Evolutionary conservation across 2,888 invertebrate genomes (phyloP).

Genomic region (Thysanoteuthis rhombus): DNA sequence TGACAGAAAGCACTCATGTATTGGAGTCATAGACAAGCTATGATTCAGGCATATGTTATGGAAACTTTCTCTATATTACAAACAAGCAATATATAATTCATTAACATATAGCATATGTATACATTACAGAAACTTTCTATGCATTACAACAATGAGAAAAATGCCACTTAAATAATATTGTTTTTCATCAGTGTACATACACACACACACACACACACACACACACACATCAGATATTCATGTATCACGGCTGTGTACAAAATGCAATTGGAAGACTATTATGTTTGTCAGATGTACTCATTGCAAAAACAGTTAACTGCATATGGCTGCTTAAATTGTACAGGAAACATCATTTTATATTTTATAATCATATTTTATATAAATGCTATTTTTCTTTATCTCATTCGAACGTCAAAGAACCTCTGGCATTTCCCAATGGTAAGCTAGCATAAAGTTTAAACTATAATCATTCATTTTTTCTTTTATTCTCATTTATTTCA

Average conservation of each 20-base stretch:
- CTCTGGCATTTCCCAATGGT: not conserved
- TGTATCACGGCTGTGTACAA: not conserved
- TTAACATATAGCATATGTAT: no score
- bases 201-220: not conserved
- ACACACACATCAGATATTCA: not conserved
- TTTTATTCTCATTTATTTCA: not conserved
- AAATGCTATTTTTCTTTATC: not conserved
- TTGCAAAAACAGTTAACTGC: not conserved
- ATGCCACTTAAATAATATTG: not conserved
- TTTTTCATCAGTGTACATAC: not conserved
- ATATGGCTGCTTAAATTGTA: not conserved
- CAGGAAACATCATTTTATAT: not conserved
- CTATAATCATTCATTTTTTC: not conserved
- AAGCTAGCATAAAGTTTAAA: not conserved
- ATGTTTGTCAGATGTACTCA: not conserved
- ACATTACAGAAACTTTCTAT: not conserved
- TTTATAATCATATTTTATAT: not conserved
- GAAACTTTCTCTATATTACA: not conserved
- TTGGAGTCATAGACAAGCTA: not conserved
- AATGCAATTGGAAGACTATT: not conserved
- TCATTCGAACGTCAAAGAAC: not conserved
- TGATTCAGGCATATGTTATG: not conserved
- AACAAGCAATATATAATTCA: not conserved
- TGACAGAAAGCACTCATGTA: no score
- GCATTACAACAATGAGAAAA: not conserved